Base-by-base conservation (phyloP, 2,888 invertebrate species). In the Colostygia pectinataria region DNA sequence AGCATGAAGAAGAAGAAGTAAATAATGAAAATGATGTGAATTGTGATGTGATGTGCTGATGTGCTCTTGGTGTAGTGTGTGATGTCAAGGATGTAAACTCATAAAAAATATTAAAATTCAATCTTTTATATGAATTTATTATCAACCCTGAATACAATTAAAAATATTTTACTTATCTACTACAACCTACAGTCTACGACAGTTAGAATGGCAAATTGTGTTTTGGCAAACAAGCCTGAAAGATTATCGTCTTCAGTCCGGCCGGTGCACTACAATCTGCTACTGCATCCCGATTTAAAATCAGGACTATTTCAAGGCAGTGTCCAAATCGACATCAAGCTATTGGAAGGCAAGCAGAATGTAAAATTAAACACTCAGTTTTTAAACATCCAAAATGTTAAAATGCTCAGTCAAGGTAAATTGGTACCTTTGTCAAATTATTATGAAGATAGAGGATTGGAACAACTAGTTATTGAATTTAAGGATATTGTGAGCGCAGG, bases 341-440 rank as follows among this genome's bases (percentile, higher is more conserved):
- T 91, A 2, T 68, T 77, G 13, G 68, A 86, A 57, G 66, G 74
- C 5, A 83, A 81, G n/a, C 72, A 79, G 14, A 76, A 74, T 43
- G 63, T 93, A n/a, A 79, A 90, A 34, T 73, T 95, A 6, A 93
- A 94, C 66, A 80, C 89, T 18, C 91, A 93, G 53, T 86, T 88
- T 57, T 74, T 95, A 56, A 86, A 89, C 31, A 91, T 95, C 28
- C 82, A 62, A 15, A 63, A 79, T 55, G 74, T 87, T 1, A 77
- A 72, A 61, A 76, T 90, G 1, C 71, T 52, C 24, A 79, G 71
- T 61, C 67, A 60, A 15, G 62, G 59, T 4, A 57, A 66, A 49
- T 67, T 80, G 53, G 56, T 87, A 8, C 50, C 64, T 0, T 61
- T 86, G 2, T 39, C 66, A 2, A 84, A 83, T 47, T 81, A 67